These are phyloP conservation scores for Armadillidium nasatum DNA, from an alignment of 1,140 invertebrate genomes.

Conservation along the genomic window DNA sequence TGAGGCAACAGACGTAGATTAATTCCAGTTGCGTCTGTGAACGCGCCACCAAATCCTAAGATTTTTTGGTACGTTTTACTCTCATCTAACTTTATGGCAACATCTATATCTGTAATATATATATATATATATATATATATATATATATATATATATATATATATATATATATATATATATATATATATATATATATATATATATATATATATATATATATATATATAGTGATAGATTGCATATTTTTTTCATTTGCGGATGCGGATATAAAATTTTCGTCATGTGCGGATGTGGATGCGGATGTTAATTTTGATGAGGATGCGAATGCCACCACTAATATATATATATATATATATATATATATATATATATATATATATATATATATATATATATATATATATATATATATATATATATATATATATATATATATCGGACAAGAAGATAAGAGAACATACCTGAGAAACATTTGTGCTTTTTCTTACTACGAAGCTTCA, in stretches of 20 bases:
- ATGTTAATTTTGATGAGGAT: no score
- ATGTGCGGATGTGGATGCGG: no score
- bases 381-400: no score
- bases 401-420: no score
- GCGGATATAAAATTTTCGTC: no score
- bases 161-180: slow-evolving; percentile 12
- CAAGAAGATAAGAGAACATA: no score
- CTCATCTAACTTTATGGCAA: slow-evolving; percentile 7
- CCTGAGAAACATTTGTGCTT: no score
- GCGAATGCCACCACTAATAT: no score
- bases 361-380: slow-evolving; percentile 2
- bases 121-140: slow-evolving; percentile 11
- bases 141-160: slow-evolving; percentile 19
- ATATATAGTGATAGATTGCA: no score
- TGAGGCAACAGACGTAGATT: slow-evolving; percentile 7
- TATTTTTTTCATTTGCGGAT: no score
- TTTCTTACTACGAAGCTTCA: no score
- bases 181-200: slow-evolving; percentile 19
- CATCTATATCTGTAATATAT: neutral
- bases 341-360: slow-evolving; percentile 19
- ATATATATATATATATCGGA: no score
- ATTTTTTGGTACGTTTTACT: slow-evolving; percentile 49
- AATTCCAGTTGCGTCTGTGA: slow-evolving; percentile 70
- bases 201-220: slow-evolving; percentile 1
- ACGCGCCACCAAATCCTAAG: slow-evolving; percentile 77